phyloP scores from a whole-genome alignment of 2,113 vertebrate species.

The Gasterosteus nipponicus region DNA sequence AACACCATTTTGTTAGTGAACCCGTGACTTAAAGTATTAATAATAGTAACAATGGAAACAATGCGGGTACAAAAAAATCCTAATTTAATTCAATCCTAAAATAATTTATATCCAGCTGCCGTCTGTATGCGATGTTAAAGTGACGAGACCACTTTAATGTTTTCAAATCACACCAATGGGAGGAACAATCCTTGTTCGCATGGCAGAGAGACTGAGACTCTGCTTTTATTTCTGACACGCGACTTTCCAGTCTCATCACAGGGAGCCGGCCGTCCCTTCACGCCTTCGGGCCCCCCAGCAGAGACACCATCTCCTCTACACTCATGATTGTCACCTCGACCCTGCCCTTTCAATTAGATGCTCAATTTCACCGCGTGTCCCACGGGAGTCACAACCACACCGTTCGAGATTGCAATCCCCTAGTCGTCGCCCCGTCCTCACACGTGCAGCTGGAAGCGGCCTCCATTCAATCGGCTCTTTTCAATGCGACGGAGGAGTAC shows the following conservation, averaged over 20 bases:
- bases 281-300: slow-evolving; percentile 49
- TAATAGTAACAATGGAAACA: too few relatives aligned
- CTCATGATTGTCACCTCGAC: slow-evolving; percentile 80
- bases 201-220: neutral
- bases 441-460: slow-evolving; percentile 37
- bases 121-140: slow-evolving; percentile 34
- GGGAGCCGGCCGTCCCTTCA: slow-evolving; percentile 50
- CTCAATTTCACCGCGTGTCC: slow-evolving; percentile 82
- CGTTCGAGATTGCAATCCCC: slow-evolving; percentile 77
- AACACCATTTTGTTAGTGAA: slow-evolving; percentile 30
- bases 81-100: too few relatives aligned
- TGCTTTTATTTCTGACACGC: slow-evolving; percentile 63
- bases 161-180: slow-evolving; percentile 29
- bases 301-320: slow-evolving; percentile 77
- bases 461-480: slow-evolving; percentile 42
- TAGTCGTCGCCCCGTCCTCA: slow-evolving; percentile 42
- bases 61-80: too few relatives aligned
- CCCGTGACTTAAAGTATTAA: neutral
- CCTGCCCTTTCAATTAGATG: slow-evolving; percentile 84
- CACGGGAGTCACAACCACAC: slow-evolving; percentile 71
- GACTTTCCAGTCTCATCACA: slow-evolving; percentile 64
- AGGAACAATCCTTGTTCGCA: slow-evolving; percentile 14
- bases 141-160: slow-evolving; percentile 37
- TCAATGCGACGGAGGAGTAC: slow-evolving; percentile 32
- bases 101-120: slow-evolving; percentile 8